Base-by-base conservation (phyloP, 2,797 vertebrate species). In the Amniataba percoides region DNA sequence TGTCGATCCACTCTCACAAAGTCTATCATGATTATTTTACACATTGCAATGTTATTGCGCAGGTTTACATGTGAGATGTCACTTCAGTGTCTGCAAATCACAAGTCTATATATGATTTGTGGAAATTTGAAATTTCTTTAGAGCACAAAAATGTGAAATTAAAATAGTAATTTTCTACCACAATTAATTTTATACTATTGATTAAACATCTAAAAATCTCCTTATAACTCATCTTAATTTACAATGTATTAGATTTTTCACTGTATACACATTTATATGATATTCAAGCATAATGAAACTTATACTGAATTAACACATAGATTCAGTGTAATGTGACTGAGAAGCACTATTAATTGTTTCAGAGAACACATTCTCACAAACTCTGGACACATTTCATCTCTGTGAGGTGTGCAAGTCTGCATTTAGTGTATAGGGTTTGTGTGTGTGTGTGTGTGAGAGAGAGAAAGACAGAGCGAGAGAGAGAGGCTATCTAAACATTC, bases 261-360 rank as follows among this genome's bases (percentile, higher is more conserved):
- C 34, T 43, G 46, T 1, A 56, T 3, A 45, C 1, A 25, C 15
- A 31, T 52, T 23, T 58, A 45, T 48, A 70, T 56, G 25, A 59
- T 63, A 74, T 21, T 69, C 43, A 18, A 31, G 13, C 52, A 12
- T 76, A 49, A 71, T 76, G 80, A 12, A 74, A 70, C 53, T 45
- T 34, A 25, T 63, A 46, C 57, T 68, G 51, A 71, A 69, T 78
- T 74, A 78, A 73, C 68, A 74, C 13, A 34, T 52, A 3, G 5
- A 73, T 66, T n/a, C n/a, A n/a, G n/a, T 68, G 13, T 68, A 67
- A 80, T 80, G 58, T 42, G 12, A 61, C 7, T 39, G 13, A 51
- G 19, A 16, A 21, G n/a, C 12, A 48, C 39, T 48, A 52, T 57
- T 65, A 70, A 74, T 63, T 66, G 59, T 63, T 76, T 27, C 7